Conservation (phyloP, 2,797 vertebrate species). For the Galago senegalensis region DNA sequence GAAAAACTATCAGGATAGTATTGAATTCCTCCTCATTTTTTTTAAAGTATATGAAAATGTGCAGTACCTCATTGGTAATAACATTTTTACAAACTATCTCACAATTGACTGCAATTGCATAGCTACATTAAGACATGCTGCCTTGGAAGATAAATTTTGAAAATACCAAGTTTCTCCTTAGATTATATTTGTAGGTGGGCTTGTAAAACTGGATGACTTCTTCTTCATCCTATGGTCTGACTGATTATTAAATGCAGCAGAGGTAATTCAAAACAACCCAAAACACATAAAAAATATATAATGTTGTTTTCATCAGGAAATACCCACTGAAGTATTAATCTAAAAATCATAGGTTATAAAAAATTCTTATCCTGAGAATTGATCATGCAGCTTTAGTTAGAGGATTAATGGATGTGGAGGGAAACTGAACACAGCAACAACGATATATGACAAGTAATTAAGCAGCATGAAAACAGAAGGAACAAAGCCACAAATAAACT, state of each 20-base stretch:
- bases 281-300: not conserved
- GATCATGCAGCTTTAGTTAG: not conserved
- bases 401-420: not conserved
- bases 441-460: not conserved
- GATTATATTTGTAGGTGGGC: not conserved
- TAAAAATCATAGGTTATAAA: not conserved
- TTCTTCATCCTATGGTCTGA: conserved; percentile 5
- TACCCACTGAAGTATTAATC: not conserved
- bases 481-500: not conserved
- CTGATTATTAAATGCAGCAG: conserved; percentile 3
- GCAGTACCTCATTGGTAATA: not conserved
- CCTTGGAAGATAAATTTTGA: not conserved
- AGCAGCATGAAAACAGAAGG: not conserved
- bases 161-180: conserved; percentile 40
- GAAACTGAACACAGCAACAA: not conserved
- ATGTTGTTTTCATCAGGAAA: not conserved
- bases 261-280: not conserved
- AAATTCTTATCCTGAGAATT: not conserved
- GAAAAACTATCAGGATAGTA: not conserved
- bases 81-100: not conserved
- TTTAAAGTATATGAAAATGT: not conserved
- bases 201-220: not conserved
- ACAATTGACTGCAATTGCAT: not conserved
- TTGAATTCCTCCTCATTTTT: not conserved
- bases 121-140: not conserved